Conservation (phyloP, 2,113 vertebrate species). For the Paedocypris sp. region DNA sequence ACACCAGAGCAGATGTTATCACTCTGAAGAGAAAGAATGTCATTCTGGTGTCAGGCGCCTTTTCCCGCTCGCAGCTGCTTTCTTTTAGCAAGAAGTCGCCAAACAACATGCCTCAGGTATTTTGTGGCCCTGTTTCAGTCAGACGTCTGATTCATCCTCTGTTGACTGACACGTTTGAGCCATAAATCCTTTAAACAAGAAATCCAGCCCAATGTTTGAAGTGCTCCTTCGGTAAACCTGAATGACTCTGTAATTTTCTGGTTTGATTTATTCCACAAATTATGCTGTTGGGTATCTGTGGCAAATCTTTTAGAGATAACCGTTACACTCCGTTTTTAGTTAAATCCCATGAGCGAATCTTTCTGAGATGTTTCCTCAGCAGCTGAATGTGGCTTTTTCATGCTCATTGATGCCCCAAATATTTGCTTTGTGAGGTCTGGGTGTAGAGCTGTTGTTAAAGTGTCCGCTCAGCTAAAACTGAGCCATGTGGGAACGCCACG, state of each 20-base stretch:
- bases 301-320: too few species aligned
- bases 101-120: not conserved
- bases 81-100: not conserved
- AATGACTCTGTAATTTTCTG: too few species aligned
- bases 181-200: not conserved
- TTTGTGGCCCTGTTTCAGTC: not conserved
- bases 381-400: too few species aligned
- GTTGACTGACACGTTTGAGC: not conserved
- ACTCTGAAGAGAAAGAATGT: not conserved
- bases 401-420: too few species aligned
- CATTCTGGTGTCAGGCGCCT: not conserved
- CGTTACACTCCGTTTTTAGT: too few species aligned
- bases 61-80: not conserved
- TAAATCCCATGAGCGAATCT: too few species aligned
- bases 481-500: not conserved
- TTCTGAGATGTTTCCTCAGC: too few species aligned
- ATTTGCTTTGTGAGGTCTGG: not conserved
- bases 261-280: too few species aligned
- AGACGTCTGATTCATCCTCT: not conserved
- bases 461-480: conserved; percentile 18
- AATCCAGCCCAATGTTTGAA: too few species aligned
- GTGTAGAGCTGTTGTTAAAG: conserved; percentile 9
- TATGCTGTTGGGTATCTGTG: too few species aligned
- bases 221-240: too few species aligned
- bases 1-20: conserved; percentile 11